Percentiles rank a stretch among this genome's conserved stretches.
Evolutionary conservation across 1,140 invertebrate species (phyloP).

Genomic region (Musca vetustissima): DNA sequence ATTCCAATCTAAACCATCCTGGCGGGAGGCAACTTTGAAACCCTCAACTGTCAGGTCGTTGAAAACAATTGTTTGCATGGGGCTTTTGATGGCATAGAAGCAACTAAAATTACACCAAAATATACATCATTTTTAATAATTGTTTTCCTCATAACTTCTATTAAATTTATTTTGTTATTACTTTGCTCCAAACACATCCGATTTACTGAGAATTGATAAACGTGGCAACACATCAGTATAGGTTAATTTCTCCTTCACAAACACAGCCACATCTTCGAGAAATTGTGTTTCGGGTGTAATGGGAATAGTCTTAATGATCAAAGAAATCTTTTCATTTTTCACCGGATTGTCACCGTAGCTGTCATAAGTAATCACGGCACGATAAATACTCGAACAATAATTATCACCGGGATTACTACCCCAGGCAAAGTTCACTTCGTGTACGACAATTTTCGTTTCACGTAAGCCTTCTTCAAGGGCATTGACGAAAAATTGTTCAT

Average conservation of each 20-base stretch:
- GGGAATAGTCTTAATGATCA: conserved; percentile 51
- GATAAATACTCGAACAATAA: conserved; percentile 50
- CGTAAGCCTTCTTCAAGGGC: conserved; percentile 45
- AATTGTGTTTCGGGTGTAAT: conserved; percentile 42
- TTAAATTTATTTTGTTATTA: conserved; percentile 26
- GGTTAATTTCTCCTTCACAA: conserved; percentile 48
- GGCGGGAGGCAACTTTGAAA: conserved; percentile 41
- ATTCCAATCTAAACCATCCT: conserved; percentile 44
- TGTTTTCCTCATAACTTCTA: too few relatives aligned
- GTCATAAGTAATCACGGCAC: conserved; percentile 36
- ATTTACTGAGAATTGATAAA: conserved; percentile 38
- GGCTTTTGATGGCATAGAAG: conserved; percentile 54
- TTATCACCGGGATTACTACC: conserved; percentile 51
- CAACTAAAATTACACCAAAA: too few relatives aligned
- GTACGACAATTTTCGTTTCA: conserved; percentile 35
- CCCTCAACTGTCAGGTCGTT: conserved; percentile 45
- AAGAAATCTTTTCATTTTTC: conserved; percentile 33
- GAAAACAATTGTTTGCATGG: conserved; percentile 50
- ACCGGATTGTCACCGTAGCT: conserved; percentile 19
- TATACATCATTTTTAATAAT: too few relatives aligned
- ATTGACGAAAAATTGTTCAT: conserved; percentile 41
- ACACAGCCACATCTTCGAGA: conserved; percentile 45
- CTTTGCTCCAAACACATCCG: conserved; percentile 43
- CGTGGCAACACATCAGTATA: conserved; percentile 46
- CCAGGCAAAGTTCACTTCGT: conserved; percentile 46